Evolutionary conservation across 1,140 invertebrate genomes (phyloP).

Genomic region (Probaryconus sp.): DNA sequence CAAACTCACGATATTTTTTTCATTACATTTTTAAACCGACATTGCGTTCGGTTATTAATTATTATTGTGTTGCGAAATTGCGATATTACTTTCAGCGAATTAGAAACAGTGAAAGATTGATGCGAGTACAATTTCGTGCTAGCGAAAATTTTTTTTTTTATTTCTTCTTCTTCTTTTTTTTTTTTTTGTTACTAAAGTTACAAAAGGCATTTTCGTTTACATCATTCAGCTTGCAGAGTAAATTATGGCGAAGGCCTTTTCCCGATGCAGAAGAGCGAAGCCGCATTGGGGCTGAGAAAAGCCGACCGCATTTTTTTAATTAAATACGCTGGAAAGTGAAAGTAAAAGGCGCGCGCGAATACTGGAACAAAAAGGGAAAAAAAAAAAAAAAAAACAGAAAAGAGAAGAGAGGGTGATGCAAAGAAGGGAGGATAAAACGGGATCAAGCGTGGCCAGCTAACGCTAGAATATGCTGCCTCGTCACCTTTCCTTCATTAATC

Average conservation of each 20-base stretch:
- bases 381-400: too few relatives aligned
- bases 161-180: too few relatives aligned
- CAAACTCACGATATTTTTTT: too few relatives aligned
- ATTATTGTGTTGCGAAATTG: too few relatives aligned
- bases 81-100: too few relatives aligned
- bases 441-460: constrained; percentile 65
- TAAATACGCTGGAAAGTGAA: constrained; percentile 45
- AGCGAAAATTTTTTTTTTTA: neutral
- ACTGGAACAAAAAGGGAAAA: too few relatives aligned
- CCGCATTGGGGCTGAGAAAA: constrained; percentile 21
- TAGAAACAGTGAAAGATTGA: too few relatives aligned
- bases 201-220: too few relatives aligned
- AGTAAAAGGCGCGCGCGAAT: constrained; percentile 43
- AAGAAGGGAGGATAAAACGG: constrained; percentile 66
- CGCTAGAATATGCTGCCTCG: constrained; percentile 55
- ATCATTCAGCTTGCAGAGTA: neutral
- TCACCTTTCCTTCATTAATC: constrained; percentile 54
- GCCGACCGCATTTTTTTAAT: constrained; percentile 35
- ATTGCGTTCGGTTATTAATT: too few relatives aligned
- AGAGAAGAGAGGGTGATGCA: constrained; percentile 40
- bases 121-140: constrained; percentile 8
- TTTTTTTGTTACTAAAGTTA: too few relatives aligned
- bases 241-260: constrained; percentile 9
- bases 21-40: too few relatives aligned
- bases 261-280: neutral